Evolutionary conservation across 2,113 vertebrate genomes (phyloP).

Genomic region (Mola mola): DNA sequence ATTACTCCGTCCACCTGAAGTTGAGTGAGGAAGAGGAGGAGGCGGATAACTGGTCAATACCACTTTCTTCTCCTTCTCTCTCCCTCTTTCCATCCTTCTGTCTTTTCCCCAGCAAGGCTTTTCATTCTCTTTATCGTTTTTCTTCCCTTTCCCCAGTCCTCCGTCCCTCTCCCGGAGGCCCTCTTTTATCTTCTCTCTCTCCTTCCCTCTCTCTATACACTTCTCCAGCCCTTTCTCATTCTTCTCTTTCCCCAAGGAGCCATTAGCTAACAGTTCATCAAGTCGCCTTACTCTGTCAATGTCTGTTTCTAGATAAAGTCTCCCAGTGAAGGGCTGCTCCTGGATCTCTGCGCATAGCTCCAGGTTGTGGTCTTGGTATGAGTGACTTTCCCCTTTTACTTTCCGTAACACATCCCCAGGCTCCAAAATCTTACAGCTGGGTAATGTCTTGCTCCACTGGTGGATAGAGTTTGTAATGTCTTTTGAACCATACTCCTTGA

Average conservation of each 20-base stretch:
- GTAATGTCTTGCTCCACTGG: constrained; percentile 65
- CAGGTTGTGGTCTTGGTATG: constrained; percentile 46
- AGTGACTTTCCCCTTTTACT: constrained; percentile 39
- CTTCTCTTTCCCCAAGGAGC: constrained; percentile 47
- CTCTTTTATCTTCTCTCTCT: constrained; percentile 50
- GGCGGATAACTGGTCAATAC: constrained; percentile 21
- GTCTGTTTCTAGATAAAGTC: constrained; percentile 80
- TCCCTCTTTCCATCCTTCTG: constrained; percentile 51
- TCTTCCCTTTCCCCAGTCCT: constrained; percentile 35
- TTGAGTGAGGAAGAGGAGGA: constrained; percentile 9
- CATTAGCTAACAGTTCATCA: constrained; percentile 66
- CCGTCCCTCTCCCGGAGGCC: constrained; percentile 41
- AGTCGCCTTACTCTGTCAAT: constrained; percentile 81
- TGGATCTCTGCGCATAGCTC: constrained; percentile 64
- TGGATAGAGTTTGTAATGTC: constrained; percentile 58
- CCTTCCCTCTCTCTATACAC: constrained; percentile 40
- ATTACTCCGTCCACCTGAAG: constrained; percentile 26
- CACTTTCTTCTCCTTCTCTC: constrained; percentile 60
- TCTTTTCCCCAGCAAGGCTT: constrained; percentile 51
- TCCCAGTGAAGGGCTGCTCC: constrained; percentile 69
- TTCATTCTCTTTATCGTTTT: constrained; percentile 32
- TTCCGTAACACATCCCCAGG: constrained; percentile 62
- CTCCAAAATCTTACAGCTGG: constrained; percentile 73
- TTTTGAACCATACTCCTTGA: constrained; percentile 55
- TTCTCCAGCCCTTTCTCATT: constrained; percentile 47